Base-by-base conservation (phyloP, 92 coral and sea anemone species). In the Epizoanthus fatuus region DNA sequence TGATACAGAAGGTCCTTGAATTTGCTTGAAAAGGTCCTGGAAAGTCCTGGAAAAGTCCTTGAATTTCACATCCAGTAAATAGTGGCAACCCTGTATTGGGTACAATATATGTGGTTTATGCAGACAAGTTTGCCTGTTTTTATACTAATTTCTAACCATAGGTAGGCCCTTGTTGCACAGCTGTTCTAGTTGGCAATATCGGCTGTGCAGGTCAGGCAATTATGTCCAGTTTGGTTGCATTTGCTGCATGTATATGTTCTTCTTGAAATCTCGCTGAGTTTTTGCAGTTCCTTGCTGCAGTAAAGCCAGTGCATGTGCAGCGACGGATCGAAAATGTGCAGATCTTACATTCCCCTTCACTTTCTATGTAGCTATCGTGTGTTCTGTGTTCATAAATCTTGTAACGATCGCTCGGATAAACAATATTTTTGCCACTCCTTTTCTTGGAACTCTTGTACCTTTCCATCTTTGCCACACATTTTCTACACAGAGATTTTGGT, bases 401-500 rank as follows among this genome's bases (percentile, higher is more conserved):
- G 15, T 79, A 78, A 69, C 56, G 69, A 69, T 83, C 87, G 17
- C 87, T 79, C 9, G 87, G 87, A n/a, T 69, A 55, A 78, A 69
- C 71, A 69, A 83, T 52, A 52, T 25, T 17, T 2, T 69, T 73
- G 45, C 71, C 87, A 17, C 71, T 56, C 71, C 70, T 70, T 19
- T 70, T 70, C 42, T 37, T 83, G 19, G 87, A 83, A 69, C 71
- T 83, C 87, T 71, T 83, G 87, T 52, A 83, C 15, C 87, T 53
- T 83, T 71, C 82, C 54, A 76, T 64, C 82, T 76, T 76, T 45
- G 58, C 12, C 54, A 25, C 6, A 58, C 82, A 76, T 20, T 67
- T 69, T 71, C 80, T 22, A 83, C 87, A 83, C 86, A 83, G 32
- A 44, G 17, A 69, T 35, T 19, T 1, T 32, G 87, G 87, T 55